Evolutionary conservation across 2,113 vertebrate genomes (phyloP).

Genomic region (Vulpes vulpes): DNA sequence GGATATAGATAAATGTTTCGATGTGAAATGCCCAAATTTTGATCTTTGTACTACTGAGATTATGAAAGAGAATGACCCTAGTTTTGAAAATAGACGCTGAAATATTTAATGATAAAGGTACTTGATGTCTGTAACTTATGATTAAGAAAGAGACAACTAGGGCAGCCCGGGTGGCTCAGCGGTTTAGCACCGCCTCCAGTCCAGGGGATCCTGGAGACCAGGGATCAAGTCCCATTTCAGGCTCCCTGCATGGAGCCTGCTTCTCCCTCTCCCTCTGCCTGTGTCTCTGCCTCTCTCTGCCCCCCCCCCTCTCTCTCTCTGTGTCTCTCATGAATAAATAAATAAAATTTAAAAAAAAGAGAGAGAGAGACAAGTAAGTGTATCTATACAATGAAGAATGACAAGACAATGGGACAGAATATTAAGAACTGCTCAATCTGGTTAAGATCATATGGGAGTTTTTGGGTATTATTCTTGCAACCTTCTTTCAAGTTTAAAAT

Average conservation of each 20-base stretch:
- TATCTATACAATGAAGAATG: neutral
- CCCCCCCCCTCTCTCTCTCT: too few species aligned
- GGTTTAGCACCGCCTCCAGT: too few species aligned
- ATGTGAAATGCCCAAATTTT: neutral
- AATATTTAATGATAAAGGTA: neutral
- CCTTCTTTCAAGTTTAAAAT: slow-evolving; percentile 3
- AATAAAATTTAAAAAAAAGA: too few species aligned
- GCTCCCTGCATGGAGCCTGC: too few species aligned
- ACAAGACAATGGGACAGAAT: neutral
- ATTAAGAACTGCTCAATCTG: neutral
- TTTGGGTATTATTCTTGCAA: neutral
- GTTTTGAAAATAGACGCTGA: neutral
- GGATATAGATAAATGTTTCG: neutral
- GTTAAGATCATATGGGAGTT: neutral
- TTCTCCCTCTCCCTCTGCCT: too few species aligned
- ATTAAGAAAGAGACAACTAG: neutral
- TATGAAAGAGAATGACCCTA: neutral
- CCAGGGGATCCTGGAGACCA: too few species aligned
- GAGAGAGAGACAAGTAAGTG: neutral
- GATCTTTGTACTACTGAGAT: neutral
- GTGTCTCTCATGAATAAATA: too few species aligned
- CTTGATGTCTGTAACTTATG: neutral
- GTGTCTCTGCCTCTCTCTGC: too few species aligned
- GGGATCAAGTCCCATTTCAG: too few species aligned
- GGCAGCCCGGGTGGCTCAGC: too few species aligned